These are phyloP conservation scores for Coenonympha arcania DNA, from an alignment of 2,888 invertebrate genomes.

Conservation along the genomic window DNA sequence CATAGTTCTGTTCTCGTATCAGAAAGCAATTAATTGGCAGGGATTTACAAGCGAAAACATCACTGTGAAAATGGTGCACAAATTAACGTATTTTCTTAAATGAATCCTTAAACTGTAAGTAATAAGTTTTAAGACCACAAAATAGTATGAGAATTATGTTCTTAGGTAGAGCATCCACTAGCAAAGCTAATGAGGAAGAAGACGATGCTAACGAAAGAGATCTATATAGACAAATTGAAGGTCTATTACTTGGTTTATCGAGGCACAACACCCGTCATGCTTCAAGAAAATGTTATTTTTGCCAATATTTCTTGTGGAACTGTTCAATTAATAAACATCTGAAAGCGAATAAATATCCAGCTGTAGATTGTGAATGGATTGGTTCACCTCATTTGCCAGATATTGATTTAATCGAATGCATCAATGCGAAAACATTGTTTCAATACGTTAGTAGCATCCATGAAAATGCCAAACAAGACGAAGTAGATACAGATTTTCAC, in stretches of 20 bases:
- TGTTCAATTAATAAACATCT: neutral
- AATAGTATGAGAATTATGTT: neutral
- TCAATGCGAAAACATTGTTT: neutral
- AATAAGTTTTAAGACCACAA: neutral
- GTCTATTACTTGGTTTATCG: neutral
- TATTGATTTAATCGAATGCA: neutral
- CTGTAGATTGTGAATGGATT: neutral
- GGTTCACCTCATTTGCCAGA: neutral
- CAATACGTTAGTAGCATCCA: neutral
- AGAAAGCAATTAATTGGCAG: too few species aligned
- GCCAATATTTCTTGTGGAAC: neutral
- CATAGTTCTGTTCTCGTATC: too few species aligned
- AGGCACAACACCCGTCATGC: neutral
- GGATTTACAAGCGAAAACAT: too few species aligned
- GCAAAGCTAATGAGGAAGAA: neutral
- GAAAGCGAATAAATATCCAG: neutral
- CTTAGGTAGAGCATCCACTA: neutral
- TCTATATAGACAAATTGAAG: neutral
- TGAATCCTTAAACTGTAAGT: too few species aligned
- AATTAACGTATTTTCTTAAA: too few species aligned
- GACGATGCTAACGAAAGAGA: neutral
- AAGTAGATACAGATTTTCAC: too few species aligned
- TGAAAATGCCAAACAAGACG: too few species aligned
- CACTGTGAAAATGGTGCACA: too few species aligned
- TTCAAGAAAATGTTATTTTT: neutral